Evolutionary conservation across 2,113 vertebrate species (phyloP), one percentile per base, ranked within the genome.

Genomic region (Poeciliopsis occidentalis): DNA sequence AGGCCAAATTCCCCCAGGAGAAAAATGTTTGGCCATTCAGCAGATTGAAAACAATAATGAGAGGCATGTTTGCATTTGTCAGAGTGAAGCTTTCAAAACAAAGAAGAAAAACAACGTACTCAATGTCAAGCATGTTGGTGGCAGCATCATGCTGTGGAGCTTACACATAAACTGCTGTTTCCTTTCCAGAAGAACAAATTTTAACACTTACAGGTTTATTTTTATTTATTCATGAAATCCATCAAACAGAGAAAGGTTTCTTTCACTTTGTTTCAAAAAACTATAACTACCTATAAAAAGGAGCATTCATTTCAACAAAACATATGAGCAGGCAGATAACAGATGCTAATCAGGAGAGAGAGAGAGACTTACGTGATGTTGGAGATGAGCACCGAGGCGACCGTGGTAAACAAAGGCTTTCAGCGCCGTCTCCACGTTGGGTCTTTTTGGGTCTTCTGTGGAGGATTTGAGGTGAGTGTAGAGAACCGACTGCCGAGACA

Each of bases 341-440:
- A 63, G 61, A 31, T 57, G 24, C 1, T 41, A 29, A 29, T 26
- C 24, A 15, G 8, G 27, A 29, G 60, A 15, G 12, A 30, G 12
- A 30, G 26, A 30, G 29, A 30, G 24, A 76, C 90, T 90, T 84
- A 98, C 98, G 86, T 92, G 93, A 71, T 96, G 87, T 12, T 98
- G 97, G 19, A 99, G 92, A 83, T 98, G 98, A 71, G 96, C 81
- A 15, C 86, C 84, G 60, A 99, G 92, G 1, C 96, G 95, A 17
- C 95, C 93, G 60, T 96, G 93, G 6, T 93, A 92, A 63, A 78
- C 83, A 67, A 99, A 97, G 60, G 95, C 96, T 70, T 90, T 95
- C 70, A 97, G 85, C 0, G 95, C 92, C 0, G 94, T 91, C 10
- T 94, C 87, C 78, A 94, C 88, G 13, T 47, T 82, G 30, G 93